Base-by-base conservation (phyloP, 2,113 vertebrate species). In the Rhinoderma darwinii region DNA sequence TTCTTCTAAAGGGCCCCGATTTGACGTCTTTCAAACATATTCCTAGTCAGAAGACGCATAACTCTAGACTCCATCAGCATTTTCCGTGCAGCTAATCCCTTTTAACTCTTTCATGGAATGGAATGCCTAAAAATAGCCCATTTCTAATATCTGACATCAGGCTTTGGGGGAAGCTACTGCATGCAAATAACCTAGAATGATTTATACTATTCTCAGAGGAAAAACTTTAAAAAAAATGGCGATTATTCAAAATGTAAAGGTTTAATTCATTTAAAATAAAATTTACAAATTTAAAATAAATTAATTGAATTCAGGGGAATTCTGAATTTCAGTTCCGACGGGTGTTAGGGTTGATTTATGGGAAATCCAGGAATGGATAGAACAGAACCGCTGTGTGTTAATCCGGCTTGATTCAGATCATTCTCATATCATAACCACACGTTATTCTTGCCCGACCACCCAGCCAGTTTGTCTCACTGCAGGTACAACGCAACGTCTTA, bases 1-100 rank as follows among this genome's bases (percentile, higher is more conserved):
- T 94, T 95, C 90, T 93, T 95, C 93, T 95, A 95, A 96, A 94
- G 92, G 94, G 91, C 84, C 89, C 89, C 90, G 91, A 93, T 92
- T 92, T 94, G 92, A 91, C 92, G 93, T 93, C 90, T 91, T 95
- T 95, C 90, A 92, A 91, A 90, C 88, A 84, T 88, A 89, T 89
- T 95, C 88, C 84, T 93, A 84, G 86, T 73, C 91, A 91, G 90
- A 89, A 93, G 91, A 90, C 85, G 86, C 88, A 88, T 77, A 86
- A 84, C 86, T 63, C 10, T 86, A 86, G 89, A 91, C 89, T 91
- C 86, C 59, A 59, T 90, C 88, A 89, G 68, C 88, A 89, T 90
- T 92, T 92, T 88, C 86, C 89, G 84, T 86, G 88, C 90, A 82
- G 83, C 90, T 92, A 93, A 86, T 91, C 92, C 93, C 87, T 89